These are phyloP conservation scores for Marcusenius ussheri DNA, from an alignment of 2,113 vertebrate genomes.

Conservation along the genomic window DNA sequence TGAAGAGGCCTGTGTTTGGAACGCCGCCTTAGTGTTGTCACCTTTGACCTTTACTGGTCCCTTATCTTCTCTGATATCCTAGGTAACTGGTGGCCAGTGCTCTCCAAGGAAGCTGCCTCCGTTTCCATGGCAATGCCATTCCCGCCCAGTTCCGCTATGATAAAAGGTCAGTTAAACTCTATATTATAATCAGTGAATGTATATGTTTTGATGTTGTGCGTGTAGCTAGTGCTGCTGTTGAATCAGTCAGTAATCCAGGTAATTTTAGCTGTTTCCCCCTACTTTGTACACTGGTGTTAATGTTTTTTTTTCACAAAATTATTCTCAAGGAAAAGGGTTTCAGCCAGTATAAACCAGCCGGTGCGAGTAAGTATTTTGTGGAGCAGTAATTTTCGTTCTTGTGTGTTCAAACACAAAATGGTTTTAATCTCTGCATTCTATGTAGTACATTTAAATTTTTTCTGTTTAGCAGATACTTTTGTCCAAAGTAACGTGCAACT, in stretches of 20 bases:
- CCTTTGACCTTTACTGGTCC: not conserved
- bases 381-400: not conserved
- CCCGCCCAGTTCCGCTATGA: not conserved
- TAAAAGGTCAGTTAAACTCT: not conserved
- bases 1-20: not conserved
- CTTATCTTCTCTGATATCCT: not conserved
- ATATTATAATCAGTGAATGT: not conserved
- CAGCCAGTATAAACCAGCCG: not conserved
- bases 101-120: not conserved
- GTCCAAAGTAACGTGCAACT: not conserved
- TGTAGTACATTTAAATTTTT: not conserved
- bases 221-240: not conserved
- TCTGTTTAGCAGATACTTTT: not conserved
- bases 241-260: not conserved
- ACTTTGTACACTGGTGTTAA: not conserved
- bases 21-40: not conserved
- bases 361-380: not conserved
- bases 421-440: not conserved
- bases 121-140: not conserved
- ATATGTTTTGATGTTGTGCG: not conserved
- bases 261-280: not conserved
- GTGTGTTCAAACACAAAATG: not conserved
- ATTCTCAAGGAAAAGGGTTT: not conserved
- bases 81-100: not conserved
- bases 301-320: not conserved